Base-by-base conservation (phyloP, 2,797 vertebrate species). In the Neosilurus mollespiculum region DNA sequence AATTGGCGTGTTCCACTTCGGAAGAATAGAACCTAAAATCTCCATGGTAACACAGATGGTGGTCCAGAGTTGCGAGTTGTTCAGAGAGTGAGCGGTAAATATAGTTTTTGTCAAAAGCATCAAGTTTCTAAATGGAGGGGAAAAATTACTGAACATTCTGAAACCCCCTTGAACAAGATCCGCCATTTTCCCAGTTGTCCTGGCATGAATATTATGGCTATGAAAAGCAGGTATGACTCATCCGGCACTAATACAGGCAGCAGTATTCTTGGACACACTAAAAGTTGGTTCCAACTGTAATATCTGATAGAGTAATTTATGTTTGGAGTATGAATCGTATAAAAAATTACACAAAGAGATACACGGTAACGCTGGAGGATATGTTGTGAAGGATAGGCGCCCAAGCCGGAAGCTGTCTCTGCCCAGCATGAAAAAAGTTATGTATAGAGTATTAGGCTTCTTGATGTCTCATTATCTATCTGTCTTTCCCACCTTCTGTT, bases 231-330 rank as follows among this genome's bases (percentile, higher is more conserved):
- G 85, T 84, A 88, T 78, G 34, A 88, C 88, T 91, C 86, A 86
- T 90, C 88, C 81, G 75, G 83, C 87, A 90, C 88, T 90, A 91
- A 92, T 91, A 90, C 92, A 92, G 88, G 73, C 18, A n/a, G 30
- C 18, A 37, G 90, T 87, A 77, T 87, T 83, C 78, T 88, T 70
- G 86, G 91, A 92, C 89, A 89, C 90, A 89, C 86, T 86, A 90
- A 92, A 90, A 87, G 87, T 90, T 91, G 88, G 92, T 90, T 92
- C 91, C 88, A 89, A 90, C 90, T 92, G 90, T 91, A 93, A 94
- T 94, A 92, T 92, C 84, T 67, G 66, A 83, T 15, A 59, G 76
- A 86, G 87, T 72, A 80, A 9, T 66, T 79, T 65, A 80, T 77
- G 59, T 81, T 61, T 84, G 58, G 79, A 78, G 66, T 79, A 82